Conservation (phyloP, 2,888 invertebrate genomes). For the Lasioglossum zephyrum region DNA sequence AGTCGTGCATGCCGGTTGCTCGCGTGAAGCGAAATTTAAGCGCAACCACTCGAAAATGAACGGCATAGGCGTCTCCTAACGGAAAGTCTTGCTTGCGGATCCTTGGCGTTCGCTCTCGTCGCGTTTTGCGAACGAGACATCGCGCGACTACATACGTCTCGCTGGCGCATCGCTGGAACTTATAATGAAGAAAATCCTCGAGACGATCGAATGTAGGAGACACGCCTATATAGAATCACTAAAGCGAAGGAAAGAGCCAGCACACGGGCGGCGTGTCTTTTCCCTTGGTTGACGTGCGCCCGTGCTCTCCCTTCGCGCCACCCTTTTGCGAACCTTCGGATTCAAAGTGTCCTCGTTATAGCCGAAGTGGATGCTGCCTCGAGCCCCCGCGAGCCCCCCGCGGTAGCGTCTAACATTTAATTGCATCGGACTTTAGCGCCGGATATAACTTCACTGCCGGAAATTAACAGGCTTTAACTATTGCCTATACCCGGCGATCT, state of each 20-base stretch:
- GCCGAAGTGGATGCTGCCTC: constrained; percentile 70
- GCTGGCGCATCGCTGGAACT: constrained; percentile 55
- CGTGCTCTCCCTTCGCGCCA: constrained; percentile 35
- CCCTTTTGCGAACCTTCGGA: constrained; percentile 58
- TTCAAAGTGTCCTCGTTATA: constrained; percentile 75
- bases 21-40: constrained; percentile 64
- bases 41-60: constrained; percentile 63
- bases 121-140: background rate
- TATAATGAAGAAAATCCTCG: constrained; percentile 75
- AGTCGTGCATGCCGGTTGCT: constrained; percentile 64
- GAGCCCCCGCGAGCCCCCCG: constrained; percentile 48
- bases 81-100: constrained; percentile 45
- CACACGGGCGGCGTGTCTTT: constrained; percentile 48
- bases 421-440: constrained; percentile 78
- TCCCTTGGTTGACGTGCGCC: constrained; percentile 15
- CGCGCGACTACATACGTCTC: background rate
- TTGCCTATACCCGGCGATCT: constrained; percentile 58
- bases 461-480: constrained; percentile 78
- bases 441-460: constrained; percentile 78
- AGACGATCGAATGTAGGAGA: constrained; percentile 68
- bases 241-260: constrained; percentile 62
- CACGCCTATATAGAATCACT: constrained; percentile 66
- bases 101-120: constrained; percentile 32
- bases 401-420: constrained; percentile 76
- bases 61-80: constrained; percentile 42